Percentiles rank a stretch among this genome's conserved stretches.
Conservation (phyloP, 1,140 invertebrate genomes). For the Stegodyphus mimosarum region DNA sequence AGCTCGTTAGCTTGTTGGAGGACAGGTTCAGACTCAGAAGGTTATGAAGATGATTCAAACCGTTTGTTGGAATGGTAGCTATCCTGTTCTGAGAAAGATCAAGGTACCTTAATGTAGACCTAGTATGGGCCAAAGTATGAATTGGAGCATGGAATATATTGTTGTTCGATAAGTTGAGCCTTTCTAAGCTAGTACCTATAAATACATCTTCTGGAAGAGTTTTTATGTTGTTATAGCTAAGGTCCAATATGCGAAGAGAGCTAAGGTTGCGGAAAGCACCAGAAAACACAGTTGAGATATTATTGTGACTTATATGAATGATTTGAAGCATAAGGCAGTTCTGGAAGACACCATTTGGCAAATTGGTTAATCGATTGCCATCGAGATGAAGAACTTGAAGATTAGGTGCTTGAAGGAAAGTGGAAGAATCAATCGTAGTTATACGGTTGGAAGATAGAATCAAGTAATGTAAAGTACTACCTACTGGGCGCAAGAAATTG, state of each 20-base stretch:
- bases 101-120: constrained; percentile 40
- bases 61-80: constrained; percentile 35
- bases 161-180: constrained; percentile 60
- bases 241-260: constrained; percentile 77
- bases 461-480: constrained; percentile 82
- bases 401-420: constrained; percentile 65
- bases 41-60: constrained; percentile 45
- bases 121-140: constrained; percentile 7
- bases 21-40: constrained; percentile 52
- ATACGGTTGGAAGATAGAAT: constrained; percentile 81
- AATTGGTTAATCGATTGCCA: constrained; percentile 76
- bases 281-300: constrained; percentile 71
- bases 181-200: constrained; percentile 50
- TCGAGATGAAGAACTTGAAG: constrained; percentile 68
- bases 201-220: constrained; percentile 74
- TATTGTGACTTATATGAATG: constrained; percentile 74
- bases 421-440: constrained; percentile 57
- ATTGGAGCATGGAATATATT: constrained; percentile 44
- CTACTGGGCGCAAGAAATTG: constrained; percentile 83
- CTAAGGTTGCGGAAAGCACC: constrained; percentile 71
- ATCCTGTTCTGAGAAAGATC: constrained; percentile 53
- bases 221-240: constrained; percentile 81
- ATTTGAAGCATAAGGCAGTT: constrained; percentile 68
- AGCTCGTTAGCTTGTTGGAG: constrained; percentile 77
- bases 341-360: constrained; percentile 38